Base-by-base conservation (phyloP, 2,888 invertebrate genomes). In the Hartigia nigra region DNA sequence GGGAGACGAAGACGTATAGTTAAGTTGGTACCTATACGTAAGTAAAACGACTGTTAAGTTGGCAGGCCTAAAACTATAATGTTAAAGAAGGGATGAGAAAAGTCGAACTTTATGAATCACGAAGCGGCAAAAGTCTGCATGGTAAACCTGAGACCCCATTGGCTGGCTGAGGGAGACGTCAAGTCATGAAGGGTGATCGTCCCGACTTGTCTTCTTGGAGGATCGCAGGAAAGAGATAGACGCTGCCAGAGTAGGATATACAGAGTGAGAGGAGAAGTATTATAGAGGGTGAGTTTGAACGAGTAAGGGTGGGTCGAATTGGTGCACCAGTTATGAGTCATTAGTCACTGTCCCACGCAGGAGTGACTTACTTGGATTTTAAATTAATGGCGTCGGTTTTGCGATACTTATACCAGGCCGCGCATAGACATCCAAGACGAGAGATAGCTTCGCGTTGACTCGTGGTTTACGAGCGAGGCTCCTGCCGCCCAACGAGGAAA, bases 271-370 rank as follows among this genome's bases (percentile, higher is more conserved):
- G 55, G 23, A 55, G 55, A 55, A 23, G 55, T 55, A 55, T 55
- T 55, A 55, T 55, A 55, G 55, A 55, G 55, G 55, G 9, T 55
- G 55, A 55, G 55, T 23, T 55, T 9, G 55, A 55, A 55, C 23
- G 55, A 55, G 55, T 55, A 55, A 36, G 75, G 75, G 75, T 35
- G 75, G 36, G 37, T 34, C 75, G 31, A 31, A 55, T 55, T 55
- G 55, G 32, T 37, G 75, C 37, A 37, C 37, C 77, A 74, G 81
- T 80, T 84, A 82, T 82, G 84, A 83, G 84, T 88, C 88, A 88
- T 90, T 88, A 89, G 87, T 90, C 89, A 88, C 86, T 89, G 89
- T 90, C 89, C 81, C 69, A 80, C 76, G 81, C 89, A 88, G 86
- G 82, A 81, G 86, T 82, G 87, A 87, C 88, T 89, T 87, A 86